Evolutionary conservation across 2,888 invertebrate species (phyloP).

Genomic region (Napeogenes sylphis): DNA sequence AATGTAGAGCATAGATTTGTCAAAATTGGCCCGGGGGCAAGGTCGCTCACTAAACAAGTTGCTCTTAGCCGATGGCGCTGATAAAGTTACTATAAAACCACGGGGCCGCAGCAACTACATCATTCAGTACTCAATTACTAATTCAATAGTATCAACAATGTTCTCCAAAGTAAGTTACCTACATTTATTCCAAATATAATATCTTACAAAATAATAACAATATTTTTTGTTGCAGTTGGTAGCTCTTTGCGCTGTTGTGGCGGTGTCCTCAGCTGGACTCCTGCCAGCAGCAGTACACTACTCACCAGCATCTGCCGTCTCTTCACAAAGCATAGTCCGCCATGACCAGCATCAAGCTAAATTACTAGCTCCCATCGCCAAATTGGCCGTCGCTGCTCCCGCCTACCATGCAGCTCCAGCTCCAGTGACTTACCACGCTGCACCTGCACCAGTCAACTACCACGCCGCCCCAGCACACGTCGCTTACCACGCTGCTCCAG

Average conservation of each 20-base stretch:
- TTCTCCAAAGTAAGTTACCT: constrained; percentile 25
- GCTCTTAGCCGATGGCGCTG: constrained; percentile 7
- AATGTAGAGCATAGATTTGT: constrained; percentile 16
- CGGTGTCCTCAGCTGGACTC: constrained; percentile 45
- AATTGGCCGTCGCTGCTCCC: constrained; percentile 33
- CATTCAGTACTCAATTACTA: constrained; percentile 11
- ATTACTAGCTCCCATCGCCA: constrained; percentile 31
- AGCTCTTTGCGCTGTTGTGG: constrained; percentile 47
- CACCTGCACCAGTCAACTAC: constrained; percentile 52
- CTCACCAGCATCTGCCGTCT: constrained; percentile 53
- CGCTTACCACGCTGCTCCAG: constrained; percentile 31
- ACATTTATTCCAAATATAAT: background rate
- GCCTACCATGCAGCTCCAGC: constrained; percentile 32
- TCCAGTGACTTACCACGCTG: constrained; percentile 55
- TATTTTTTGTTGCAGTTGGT: constrained; percentile 19
- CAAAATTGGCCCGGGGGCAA: constrained; percentile 13
- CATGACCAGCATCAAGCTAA: constrained; percentile 49
- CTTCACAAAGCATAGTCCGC: constrained; percentile 59
- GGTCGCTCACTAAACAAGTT: constrained; percentile 12
- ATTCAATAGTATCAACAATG: constrained; percentile 18
- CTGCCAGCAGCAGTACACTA: constrained; percentile 55
- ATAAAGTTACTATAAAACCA: constrained; percentile 11
- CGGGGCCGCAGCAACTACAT: background rate
- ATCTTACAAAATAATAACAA: constrained; percentile 9
- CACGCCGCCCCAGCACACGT: constrained; percentile 37